Percentiles rank a stretch among this genome's conserved stretches.
Evolutionary conservation across 1,140 invertebrate species (phyloP).

Genomic region (Amphibalanus amphitrite): DNA sequence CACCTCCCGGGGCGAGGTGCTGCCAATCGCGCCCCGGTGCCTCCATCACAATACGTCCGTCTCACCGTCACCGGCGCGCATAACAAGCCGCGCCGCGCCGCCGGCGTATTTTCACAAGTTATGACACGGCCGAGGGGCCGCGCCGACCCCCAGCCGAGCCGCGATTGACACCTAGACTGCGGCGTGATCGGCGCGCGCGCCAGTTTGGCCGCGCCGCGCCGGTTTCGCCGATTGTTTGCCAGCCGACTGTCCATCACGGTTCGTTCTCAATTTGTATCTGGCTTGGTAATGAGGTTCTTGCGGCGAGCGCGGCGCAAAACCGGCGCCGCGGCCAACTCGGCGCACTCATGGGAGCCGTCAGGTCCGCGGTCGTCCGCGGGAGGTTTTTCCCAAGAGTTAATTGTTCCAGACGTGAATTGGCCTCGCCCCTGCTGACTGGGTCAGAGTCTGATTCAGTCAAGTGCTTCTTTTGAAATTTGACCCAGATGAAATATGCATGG

Average conservation of each 20-base stretch:
- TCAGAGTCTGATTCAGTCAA: no score
- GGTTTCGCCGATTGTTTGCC: not conserved
- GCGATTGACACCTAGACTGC: not conserved
- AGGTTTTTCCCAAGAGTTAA: no score
- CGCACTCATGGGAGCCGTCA: no score
- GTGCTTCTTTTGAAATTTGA: no score
- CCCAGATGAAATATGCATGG: no score
- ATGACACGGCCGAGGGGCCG: not conserved
- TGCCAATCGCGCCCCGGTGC: slow-evolving; percentile 4
- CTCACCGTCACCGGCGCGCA: not conserved
- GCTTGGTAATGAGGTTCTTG: not conserved
- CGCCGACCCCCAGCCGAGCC: no score
- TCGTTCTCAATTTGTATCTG: not conserved
- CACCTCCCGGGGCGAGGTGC: not conserved
- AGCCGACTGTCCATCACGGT: not conserved
- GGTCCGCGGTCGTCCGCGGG: no score
- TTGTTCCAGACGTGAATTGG: no score
- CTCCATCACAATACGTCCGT: slow-evolving; percentile 3
- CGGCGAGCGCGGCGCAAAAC: not conserved
- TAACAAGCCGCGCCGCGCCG: not conserved
- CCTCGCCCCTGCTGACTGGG: no score
- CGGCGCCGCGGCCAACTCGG: no score
- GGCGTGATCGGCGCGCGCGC: not conserved
- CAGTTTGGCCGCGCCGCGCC: not conserved
- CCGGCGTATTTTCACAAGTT: slow-evolving; percentile 1